phyloP scores from a whole-genome alignment of 2,888 invertebrate genomes.

The Drosophila fulvimacula region DNA sequence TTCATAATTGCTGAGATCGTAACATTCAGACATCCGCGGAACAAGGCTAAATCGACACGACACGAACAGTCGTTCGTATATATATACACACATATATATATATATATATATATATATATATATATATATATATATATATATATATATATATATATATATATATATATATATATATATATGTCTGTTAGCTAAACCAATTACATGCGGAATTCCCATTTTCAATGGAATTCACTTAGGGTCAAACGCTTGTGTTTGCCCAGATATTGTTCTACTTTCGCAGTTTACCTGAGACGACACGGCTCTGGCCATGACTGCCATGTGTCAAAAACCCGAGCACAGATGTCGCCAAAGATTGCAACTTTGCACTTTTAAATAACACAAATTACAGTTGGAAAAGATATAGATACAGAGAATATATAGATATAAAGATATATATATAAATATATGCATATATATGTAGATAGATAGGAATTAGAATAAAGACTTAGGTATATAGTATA shows the following conservation, averaged over 20 bases:
- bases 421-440: too few relatives aligned
- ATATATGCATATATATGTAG: too few relatives aligned
- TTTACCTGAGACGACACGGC: neutral
- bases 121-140: neutral
- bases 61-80: constrained; percentile 2
- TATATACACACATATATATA: neutral
- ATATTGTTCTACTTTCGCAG: constrained; percentile 3
- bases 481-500: too few relatives aligned
- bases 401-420: too few relatives aligned
- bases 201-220: neutral
- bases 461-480: too few relatives aligned
- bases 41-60: neutral
- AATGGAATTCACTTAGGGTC: neutral
- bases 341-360: neutral
- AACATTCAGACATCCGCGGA: neutral
- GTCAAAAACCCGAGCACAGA: neutral
- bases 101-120: neutral
- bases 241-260: neutral
- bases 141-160: neutral
- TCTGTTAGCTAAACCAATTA: neutral
- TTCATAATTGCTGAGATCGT: neutral
- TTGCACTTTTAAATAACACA: too few relatives aligned
- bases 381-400: too few relatives aligned
- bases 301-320: neutral
- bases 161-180: neutral